Percentiles rank a stretch among this genome's conserved stretches.
Conservation (phyloP, 2,797 vertebrate genomes). For the Anniella stebbinsi region DNA sequence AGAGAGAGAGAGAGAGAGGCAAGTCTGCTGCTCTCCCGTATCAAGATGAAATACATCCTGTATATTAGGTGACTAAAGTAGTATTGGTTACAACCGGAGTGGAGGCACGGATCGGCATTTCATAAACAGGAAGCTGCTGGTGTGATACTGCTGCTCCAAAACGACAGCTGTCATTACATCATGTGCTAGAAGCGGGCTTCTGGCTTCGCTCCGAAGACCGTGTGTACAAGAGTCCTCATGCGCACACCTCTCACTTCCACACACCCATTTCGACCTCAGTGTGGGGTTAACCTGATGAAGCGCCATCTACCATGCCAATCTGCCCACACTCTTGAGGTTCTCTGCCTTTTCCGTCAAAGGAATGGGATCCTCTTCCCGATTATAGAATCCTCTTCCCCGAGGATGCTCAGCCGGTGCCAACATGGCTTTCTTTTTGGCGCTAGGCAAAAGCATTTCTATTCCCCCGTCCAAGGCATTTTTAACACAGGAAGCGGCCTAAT, state of each 20-base stretch:
- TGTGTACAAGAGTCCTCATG: neutral
- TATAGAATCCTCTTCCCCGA: neutral
- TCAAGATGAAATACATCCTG: constrained; percentile 53
- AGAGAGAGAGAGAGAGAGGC: too few species aligned
- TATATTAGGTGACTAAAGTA: constrained; percentile 47
- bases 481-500: neutral
- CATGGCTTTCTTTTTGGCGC: neutral
- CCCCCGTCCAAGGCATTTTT: neutral
- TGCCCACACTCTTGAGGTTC: neutral
- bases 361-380: neutral
- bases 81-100: neutral
- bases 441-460: neutral
- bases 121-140: constrained; percentile 73
- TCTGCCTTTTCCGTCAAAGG: neutral
- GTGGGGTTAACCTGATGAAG: neutral
- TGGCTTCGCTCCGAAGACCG: neutral
- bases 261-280: neutral
- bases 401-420: neutral
- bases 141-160: constrained; percentile 57
- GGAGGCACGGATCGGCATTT: constrained; percentile 66
- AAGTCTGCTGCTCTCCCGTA: constrained; percentile 7
- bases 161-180: constrained; percentile 41
- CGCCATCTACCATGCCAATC: neutral
- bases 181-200: constrained; percentile 19
- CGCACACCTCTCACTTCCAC: too few species aligned